These are phyloP conservation scores for Euspilapteryx auroguttella DNA, from an alignment of 2,888 invertebrate species.

Conservation along the genomic window DNA sequence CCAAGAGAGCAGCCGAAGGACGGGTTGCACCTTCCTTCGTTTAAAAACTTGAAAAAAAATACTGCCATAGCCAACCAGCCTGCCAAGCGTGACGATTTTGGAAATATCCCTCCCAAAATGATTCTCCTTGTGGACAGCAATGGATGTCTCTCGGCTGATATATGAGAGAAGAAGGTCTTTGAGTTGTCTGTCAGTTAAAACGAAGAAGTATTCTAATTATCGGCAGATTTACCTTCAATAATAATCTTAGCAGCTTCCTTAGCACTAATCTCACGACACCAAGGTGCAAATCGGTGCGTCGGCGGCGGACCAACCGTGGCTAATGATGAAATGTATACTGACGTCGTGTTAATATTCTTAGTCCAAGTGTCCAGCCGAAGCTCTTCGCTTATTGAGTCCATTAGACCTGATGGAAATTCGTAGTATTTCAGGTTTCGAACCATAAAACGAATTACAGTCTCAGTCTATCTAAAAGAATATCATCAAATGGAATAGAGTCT, in stretches of 20 bases:
- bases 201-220: too few relatives aligned
- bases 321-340: conserved; percentile 37
- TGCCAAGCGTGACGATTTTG: too few relatives aligned
- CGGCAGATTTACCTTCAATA: conserved; percentile 36
- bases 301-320: conserved; percentile 39
- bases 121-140: too few relatives aligned
- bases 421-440: neutral
- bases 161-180: too few relatives aligned
- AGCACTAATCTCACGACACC: conserved; percentile 31
- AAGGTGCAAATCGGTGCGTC: conserved; percentile 34
- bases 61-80: too few relatives aligned
- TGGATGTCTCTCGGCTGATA: too few relatives aligned
- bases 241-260: conserved; percentile 40
- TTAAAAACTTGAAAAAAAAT: too few relatives aligned
- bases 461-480: neutral
- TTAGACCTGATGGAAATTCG: conserved; percentile 22
- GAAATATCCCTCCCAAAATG: too few relatives aligned
- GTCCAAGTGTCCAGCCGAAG: conserved; percentile 41
- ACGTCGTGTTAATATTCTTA: conserved; percentile 38
- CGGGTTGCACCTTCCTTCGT: too few relatives aligned
- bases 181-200: too few relatives aligned
- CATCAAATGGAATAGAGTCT: neutral
- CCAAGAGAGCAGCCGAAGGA: too few relatives aligned
- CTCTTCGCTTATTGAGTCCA: conserved; percentile 46
- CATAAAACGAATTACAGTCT: neutral